Evolutionary conservation across 2,888 invertebrate species (phyloP), one percentile per base, ranked within the genome.

Genomic region (Alloplasta piceator): DNA sequence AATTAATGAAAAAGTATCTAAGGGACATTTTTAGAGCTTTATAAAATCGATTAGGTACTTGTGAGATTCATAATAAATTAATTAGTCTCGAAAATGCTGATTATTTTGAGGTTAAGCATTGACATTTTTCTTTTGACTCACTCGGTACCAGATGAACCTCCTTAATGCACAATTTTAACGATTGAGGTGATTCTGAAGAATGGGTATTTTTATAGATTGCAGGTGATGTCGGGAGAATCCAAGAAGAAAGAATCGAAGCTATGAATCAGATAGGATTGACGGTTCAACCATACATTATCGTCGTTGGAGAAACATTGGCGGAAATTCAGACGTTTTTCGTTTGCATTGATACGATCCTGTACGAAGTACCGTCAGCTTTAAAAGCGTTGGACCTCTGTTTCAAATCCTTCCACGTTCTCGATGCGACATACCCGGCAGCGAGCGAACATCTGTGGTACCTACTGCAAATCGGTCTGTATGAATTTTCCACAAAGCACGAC

Each of bases 371-470:
- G 9, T 70, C 74, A 5, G 66, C 70, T 41, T 36, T 79, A n/a
- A 48, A 41, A 55, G 74, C 72, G 14, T 39, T 64, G 41, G 61
- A 74, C 10, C 14, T 72, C 1, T 74, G 74, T 38, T 79, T 79
- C 50, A 74, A 79, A 38, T 26, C 63, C 2, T 74, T 79, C 39
- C 63, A 79, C 63, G 68, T 55, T 9, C 63, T 74, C 6, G 66
- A 68, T 46, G 79, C 63, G 1, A 4, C 14, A 7, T 79, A 63
- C 12, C 36, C 79, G 26, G 6, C 46, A 2, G 55, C 71, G 12
- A 82, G 80, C 56, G 68, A 78, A 52, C 80, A 84, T 26, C n/a
- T 82, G 9, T 82, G 82, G 80, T 70, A 46, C 9, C 52, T 80
- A 38, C 72, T 80, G 9, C 80, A 82, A 64, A 41, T 63, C 5